Conservation (phyloP, 2,113 vertebrate genomes). For the Aphyosemion australe region DNA sequence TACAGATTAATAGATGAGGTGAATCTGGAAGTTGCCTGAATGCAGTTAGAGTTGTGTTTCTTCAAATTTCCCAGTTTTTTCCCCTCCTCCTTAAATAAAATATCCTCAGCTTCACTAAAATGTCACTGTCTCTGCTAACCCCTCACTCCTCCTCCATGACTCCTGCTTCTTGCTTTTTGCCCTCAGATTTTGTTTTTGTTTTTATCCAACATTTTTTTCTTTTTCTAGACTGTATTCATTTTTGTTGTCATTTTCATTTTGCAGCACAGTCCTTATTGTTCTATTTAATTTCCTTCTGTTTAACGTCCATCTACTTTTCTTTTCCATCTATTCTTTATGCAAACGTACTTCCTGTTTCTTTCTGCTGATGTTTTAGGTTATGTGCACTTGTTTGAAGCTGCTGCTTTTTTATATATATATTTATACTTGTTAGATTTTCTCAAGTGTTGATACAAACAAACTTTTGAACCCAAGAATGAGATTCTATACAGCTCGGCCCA, state of each 20-base stretch:
- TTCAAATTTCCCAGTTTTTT: neutral
- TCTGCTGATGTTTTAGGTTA: no score
- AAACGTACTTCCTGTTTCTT: no score
- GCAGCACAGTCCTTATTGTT: no score
- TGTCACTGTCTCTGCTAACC: neutral
- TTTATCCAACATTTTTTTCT: neutral
- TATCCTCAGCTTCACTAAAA: conserved; percentile 9
- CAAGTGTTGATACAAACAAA: neutral
- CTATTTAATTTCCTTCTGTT: no score
- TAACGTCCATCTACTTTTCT: no score
- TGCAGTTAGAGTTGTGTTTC: neutral
- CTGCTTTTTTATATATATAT: neutral
- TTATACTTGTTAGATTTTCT: neutral
- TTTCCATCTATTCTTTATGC: no score
- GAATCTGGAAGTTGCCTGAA: neutral
- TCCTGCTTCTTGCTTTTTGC: neutral
- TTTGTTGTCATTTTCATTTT: no score
- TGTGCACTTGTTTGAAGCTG: no score
- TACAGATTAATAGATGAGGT: neutral
- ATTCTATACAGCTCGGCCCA: no score
- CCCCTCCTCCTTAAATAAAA: conserved; percentile 4
- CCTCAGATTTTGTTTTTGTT: neutral
- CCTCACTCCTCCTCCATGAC: neutral
- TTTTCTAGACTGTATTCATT: no score
- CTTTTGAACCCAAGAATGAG: neutral